Percentiles rank a stretch among this genome's conserved stretches.
These are phyloP conservation scores for Myanophis thanlyinensis DNA, from an alignment of 2,113 vertebrate species.

Conservation along the genomic window DNA sequence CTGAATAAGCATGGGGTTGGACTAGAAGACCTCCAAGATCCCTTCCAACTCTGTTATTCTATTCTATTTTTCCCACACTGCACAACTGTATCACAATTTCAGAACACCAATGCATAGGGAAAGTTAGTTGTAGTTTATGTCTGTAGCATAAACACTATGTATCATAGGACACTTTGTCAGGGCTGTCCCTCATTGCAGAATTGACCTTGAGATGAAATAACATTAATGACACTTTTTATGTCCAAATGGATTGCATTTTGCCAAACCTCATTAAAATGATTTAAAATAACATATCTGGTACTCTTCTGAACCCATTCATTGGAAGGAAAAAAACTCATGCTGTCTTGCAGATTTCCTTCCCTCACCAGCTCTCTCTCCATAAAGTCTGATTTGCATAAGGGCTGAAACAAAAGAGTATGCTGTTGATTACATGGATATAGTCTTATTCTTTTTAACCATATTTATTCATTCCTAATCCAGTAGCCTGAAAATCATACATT, in stretches of 20 bases:
- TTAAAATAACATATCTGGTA: neutral
- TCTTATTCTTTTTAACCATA: neutral
- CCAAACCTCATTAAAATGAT: neutral
- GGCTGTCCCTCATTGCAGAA: neutral
- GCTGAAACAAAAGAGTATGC: neutral
- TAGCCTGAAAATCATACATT: neutral
- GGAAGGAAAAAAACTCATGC: neutral
- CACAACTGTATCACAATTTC: neutral
- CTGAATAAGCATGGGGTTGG: no score
- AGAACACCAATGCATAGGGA: neutral
- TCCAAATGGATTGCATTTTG: no score
- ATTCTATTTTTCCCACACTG: neutral
- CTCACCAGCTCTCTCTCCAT: neutral
- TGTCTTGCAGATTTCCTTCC: no score
- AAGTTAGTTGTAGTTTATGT: neutral
- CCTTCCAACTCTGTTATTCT: no score
- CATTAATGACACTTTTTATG: neutral
- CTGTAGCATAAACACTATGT: neutral
- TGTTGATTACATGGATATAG: neutral
- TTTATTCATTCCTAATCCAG: neutral
- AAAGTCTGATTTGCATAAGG: neutral
- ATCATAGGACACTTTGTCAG: neutral
- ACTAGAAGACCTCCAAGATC: no score
- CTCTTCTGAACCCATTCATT: neutral
- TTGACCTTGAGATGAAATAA: neutral